Base-by-base conservation (phyloP, 2,113 vertebrate species). In the Mormoops blainvillei region DNA sequence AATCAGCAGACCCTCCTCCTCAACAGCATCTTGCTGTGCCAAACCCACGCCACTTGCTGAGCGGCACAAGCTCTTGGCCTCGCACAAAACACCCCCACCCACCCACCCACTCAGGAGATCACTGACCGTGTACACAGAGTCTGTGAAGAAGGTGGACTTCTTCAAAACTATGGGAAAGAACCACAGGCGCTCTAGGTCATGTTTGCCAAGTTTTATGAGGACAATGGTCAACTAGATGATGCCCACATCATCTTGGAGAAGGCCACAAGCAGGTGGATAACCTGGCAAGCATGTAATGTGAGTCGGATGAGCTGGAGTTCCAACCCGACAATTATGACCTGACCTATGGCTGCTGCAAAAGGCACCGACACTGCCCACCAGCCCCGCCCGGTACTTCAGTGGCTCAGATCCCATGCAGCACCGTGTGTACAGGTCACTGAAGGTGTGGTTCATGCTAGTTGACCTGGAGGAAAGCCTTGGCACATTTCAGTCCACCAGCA, bases 391-490 rank as follows among this genome's bases (percentile, higher is more conserved):
- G 97, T 99, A 99, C 97, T 99, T 99, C 12, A 99, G 99, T 87
- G 94, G 98, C 6, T 99, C 99, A 0, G 99, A 99, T 92, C 99
- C 99, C 0, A 99, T 99, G 52, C 99, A 99, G 98, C 99, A 99
- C 97, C 98, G 99, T 6, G 98, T 99, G 61, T 99, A 99, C 98
- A 99, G 99, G 96, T 99, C 99, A 8, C 97, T 99, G 94, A 99
- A 99, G 96, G 99, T 99, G 43, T 99, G 99, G 99, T 99, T 99
- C 19, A 99, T 99, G 99, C 94, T 99, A 88, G 99, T 99, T 0
- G 99, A 99, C 97, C 97, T 99, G 94, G 99, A 99, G 97, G 99
- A 99, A 95, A 99, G 99, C 97, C 98, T 99, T 1, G 99, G 99
- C 36, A 99, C 99, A 43, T 99, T 99, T 97, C 99, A 98, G 99